These are phyloP conservation scores for Antheraea assamensis DNA, from an alignment of 2,888 invertebrate species.

Conservation along the genomic window DNA sequence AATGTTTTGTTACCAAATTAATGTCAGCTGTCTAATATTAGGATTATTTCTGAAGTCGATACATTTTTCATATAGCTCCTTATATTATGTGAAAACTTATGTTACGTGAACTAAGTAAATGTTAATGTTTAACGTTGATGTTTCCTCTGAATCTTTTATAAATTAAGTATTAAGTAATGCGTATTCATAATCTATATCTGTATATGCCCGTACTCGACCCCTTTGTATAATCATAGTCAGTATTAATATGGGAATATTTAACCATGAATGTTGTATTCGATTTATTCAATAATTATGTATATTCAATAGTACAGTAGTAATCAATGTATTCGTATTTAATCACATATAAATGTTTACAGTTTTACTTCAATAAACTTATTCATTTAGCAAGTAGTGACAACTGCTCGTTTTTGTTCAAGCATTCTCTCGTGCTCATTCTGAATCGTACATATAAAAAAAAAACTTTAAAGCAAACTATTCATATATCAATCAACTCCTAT, in stretches of 20 bases:
- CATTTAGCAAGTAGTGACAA: slow-evolving; percentile 6
- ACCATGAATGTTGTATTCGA: background rate
- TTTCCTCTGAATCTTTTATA: background rate
- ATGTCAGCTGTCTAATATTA: background rate
- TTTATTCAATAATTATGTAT: background rate
- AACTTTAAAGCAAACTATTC: background rate
- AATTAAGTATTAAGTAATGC: background rate
- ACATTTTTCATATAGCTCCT: background rate
- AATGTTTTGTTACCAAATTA: background rate
- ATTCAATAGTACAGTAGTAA: background rate
- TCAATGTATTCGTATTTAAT: slow-evolving; percentile 6
- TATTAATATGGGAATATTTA: slow-evolving; percentile 2
- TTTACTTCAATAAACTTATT: slow-evolving; percentile 8
- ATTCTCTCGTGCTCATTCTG: background rate
- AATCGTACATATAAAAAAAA: background rate
- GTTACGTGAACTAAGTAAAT: background rate
- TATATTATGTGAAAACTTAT: no score
- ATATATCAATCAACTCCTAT: background rate
- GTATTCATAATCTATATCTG: background rate
- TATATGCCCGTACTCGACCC: slow-evolving; percentile 1
- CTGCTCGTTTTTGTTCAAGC: slow-evolving; percentile 10
- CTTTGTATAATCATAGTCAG: background rate
- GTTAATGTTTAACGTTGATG: background rate
- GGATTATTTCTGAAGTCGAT: background rate
- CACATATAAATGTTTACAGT: slow-evolving; percentile 12